Conservation (phyloP, 1,140 invertebrate species). For the Goniozus legneri region DNA sequence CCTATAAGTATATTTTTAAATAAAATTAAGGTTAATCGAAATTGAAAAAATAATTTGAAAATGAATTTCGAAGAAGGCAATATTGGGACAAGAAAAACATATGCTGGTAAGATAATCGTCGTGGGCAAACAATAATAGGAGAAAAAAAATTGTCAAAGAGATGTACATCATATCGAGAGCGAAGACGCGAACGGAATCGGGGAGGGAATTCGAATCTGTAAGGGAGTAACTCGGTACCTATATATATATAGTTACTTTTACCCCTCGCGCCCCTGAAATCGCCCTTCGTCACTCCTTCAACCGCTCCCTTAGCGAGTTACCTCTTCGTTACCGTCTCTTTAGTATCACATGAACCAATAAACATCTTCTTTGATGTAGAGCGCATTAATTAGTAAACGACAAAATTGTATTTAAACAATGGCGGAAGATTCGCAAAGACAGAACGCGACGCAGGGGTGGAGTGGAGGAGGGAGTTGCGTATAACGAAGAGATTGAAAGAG, state of each 20-base stretch:
- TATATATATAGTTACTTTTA: conserved; percentile 32
- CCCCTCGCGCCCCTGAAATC: conserved; percentile 14
- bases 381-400: conserved; percentile 58
- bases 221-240: no score
- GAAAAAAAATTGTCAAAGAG: no score
- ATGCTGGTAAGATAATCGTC: no score
- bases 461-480: background rate
- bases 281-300: conserved; percentile 42
- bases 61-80: background rate
- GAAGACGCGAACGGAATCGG: background rate
- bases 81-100: background rate
- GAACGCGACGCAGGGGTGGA: conserved; percentile 14
- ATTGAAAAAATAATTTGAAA: conserved; percentile 2
- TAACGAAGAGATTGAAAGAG: conserved; percentile 1
- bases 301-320: conserved; percentile 48
- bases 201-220: background rate
- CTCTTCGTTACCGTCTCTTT: conserved; percentile 57
- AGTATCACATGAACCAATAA: conserved; percentile 58
- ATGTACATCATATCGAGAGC: conserved; percentile 7
- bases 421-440: conserved; percentile 27
- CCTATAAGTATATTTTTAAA: no score
- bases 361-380: conserved; percentile 56
- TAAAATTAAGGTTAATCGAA: no score
- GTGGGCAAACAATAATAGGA: no score
- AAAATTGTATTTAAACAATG: conserved; percentile 59